These are phyloP conservation scores for Polypterus senegalus DNA, from an alignment of 2,113 vertebrate species.

Conservation along the genomic window DNA sequence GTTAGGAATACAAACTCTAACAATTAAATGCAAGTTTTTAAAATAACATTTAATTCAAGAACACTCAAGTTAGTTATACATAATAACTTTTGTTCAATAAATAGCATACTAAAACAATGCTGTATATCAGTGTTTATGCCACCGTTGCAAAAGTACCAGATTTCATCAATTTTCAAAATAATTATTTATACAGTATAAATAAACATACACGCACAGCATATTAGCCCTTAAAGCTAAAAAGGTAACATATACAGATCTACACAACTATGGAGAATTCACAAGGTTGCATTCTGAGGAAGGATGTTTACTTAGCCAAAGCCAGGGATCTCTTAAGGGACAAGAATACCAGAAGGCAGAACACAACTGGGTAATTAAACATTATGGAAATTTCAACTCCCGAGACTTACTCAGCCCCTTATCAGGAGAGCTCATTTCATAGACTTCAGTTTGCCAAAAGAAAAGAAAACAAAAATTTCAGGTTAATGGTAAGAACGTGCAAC, in stretches of 20 bases:
- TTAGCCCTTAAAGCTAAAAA: not conserved
- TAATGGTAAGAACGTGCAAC: too few relatives aligned
- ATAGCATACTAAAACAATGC: too few relatives aligned
- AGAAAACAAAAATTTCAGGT: constrained; percentile 5
- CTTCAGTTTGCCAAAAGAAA: constrained; percentile 37
- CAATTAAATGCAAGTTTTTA: too few relatives aligned
- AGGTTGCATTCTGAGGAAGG: not conserved
- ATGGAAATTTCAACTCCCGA: constrained; percentile 7
- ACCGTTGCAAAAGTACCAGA: too few relatives aligned
- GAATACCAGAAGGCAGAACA: constrained; percentile 8
- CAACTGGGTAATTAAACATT: constrained; percentile 14
- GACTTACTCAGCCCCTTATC: constrained; percentile 51
- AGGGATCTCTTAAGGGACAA: not conserved
- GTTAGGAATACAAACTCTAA: too few relatives aligned
- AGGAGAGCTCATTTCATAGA: constrained; percentile 46
- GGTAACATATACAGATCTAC: not conserved
- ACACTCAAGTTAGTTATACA: too few relatives aligned
- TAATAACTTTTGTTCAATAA: too few relatives aligned
- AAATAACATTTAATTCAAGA: too few relatives aligned
- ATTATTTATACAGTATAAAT: too few relatives aligned
- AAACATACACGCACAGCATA: not conserved
- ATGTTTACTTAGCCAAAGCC: constrained; percentile 4
- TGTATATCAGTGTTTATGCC: too few relatives aligned
- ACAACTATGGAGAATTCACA: not conserved
- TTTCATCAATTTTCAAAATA: too few relatives aligned